A percentile compares a stretch with the other conserved stretches of the same genome.
phyloP scores from a whole-genome alignment of 35 echinoderm and acorn worm species.

The Ophiothrix spiculata region DNA sequence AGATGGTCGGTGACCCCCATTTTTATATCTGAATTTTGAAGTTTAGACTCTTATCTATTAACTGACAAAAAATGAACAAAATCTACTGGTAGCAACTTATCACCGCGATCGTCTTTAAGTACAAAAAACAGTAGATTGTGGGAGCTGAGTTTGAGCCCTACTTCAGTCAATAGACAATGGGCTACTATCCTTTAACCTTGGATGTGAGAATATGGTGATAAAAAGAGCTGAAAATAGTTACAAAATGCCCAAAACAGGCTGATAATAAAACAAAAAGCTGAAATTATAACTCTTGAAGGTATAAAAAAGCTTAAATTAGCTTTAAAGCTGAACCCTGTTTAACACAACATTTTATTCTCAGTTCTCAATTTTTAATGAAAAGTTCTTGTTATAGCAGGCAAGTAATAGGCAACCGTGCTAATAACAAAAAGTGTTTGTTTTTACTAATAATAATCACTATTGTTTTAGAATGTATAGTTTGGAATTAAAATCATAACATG shows the following conservation, averaged over 20 bases:
- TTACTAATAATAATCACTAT: not conserved
- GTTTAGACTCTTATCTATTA: no score
- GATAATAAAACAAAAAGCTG: no score
- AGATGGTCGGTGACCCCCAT: no score
- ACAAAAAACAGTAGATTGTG: no score
- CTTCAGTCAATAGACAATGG: not conserved
- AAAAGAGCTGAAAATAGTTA: no score
- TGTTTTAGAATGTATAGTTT: not conserved
- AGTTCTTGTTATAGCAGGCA: not conserved
- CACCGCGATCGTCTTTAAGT: no score
- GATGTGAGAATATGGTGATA: not conserved
- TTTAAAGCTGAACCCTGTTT: not conserved
- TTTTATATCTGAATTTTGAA: no score
- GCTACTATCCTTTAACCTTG: not conserved
- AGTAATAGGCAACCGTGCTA: not conserved
- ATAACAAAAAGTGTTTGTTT: not conserved
- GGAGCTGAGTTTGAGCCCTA: not conserved
- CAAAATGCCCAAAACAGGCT: no score
- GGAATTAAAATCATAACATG: not conserved
- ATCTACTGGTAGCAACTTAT: no score
- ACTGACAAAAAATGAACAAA: no score
- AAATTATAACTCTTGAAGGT: no score
- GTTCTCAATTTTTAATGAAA: not conserved
- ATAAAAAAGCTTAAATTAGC: no score
- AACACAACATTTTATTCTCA: not conserved